phyloP scores from a whole-genome alignment of 2,113 vertebrate genomes.

The Dasyornis broadbenti region DNA sequence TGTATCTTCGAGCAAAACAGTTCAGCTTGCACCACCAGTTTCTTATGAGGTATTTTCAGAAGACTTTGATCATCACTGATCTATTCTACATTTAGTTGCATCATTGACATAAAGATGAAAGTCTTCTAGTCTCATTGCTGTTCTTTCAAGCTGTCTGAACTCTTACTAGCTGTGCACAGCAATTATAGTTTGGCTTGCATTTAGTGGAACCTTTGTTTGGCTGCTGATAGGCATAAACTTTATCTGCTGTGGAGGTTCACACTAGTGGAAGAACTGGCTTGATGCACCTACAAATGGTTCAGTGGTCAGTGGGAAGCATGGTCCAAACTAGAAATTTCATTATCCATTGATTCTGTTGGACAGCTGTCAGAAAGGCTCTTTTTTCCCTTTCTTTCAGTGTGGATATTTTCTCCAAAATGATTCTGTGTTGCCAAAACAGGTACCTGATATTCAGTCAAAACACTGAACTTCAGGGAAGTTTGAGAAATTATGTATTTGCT shows the following conservation, averaged over 20 bases:
- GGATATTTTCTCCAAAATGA: not conserved
- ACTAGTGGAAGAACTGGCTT: not conserved
- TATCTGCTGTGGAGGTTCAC: not conserved
- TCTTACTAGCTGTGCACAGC: not conserved
- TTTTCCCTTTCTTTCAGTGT: rapidly evolving
- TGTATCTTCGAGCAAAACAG: not conserved
- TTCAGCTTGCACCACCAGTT: not conserved
- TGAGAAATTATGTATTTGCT: not conserved
- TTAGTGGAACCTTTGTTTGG: not conserved
- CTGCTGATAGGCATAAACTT: not conserved
- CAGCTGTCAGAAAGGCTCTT: not conserved
- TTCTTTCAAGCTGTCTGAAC: slow-evolving; percentile 4
- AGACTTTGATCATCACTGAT: slow-evolving; percentile 14
- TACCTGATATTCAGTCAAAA: not conserved
- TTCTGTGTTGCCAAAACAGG: not conserved
- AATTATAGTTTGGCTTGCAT: not conserved
- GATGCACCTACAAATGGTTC: not conserved
- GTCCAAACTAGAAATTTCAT: not conserved
- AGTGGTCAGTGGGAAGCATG: not conserved
- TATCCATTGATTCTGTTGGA: not conserved
- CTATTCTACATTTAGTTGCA: not conserved
- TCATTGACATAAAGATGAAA: slow-evolving; percentile 9
- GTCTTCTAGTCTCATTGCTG: not conserved
- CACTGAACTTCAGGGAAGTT: not conserved
- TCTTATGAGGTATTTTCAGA: not conserved